Base-by-base conservation (phyloP, 2,797 vertebrate genomes). In the Spondyliosoma cantharus region DNA sequence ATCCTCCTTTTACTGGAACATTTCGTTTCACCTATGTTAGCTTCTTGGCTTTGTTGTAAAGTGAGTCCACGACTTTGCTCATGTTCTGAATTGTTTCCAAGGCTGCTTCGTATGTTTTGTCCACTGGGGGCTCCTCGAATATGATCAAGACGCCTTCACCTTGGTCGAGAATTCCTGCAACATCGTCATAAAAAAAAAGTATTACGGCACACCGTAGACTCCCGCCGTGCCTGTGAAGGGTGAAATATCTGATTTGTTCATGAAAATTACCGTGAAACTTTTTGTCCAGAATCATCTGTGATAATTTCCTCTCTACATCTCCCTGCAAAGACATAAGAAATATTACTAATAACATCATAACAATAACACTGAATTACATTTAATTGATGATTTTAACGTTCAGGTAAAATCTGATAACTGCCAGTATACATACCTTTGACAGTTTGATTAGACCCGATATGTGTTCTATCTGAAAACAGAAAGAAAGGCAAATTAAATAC, bases 11-110 rank as follows among this genome's bases (percentile, higher is more conserved):
- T 4, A 2, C 17, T 32, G 3, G 12, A 1, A 2, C 3, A 12
- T 16, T 17, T 24, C 2, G 53, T 43, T 74, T 83, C 79, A 99
- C 98, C 97, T 99, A 99, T 98, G 98, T 99, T 78, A 99, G 93
- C 91, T 99, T 99, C 96, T 99, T 99, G 92, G 98, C 98, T 97
- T 99, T 99, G 97, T 98, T 99, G 97, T 99, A 99, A 93, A 99
- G 97, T 13, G 98, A 99, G 94, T 99, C 98, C 96, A 99, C 98
- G 76, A 99, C 98, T 97, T 99, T 99, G 93, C 98, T 99, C 98
- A 99, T 99, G 91, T 99, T 99, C 95, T 99, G 98, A 94, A 99
- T 98, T 19, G 98, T 99, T 96, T 99, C 98, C 87, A 99, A 96
- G 89, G 98, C 98, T 56, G 98, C 97, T 95, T 96, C 98, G 0